phyloP scores from a whole-genome alignment of 2,888 invertebrate genomes.

The Cryptops parisi region DNA sequence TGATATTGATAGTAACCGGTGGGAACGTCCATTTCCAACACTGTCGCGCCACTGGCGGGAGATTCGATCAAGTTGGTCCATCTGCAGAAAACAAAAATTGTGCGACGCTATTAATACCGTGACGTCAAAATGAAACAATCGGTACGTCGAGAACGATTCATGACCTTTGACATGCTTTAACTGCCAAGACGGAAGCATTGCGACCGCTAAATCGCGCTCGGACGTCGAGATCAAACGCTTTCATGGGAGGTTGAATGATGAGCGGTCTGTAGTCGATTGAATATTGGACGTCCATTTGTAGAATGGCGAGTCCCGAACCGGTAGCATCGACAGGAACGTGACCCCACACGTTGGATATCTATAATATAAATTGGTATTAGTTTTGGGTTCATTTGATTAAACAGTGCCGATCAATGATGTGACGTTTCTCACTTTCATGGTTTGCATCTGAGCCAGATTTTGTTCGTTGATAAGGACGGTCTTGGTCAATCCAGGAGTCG shows the following conservation, averaged over 20 bases:
- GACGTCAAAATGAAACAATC: too few species aligned
- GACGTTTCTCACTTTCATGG: slow-evolving; percentile 21
- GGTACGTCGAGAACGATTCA: too few species aligned
- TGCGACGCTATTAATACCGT: too few species aligned
- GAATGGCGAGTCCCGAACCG: slow-evolving; percentile 40
- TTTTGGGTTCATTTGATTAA: background rate
- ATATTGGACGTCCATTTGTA: slow-evolving; percentile 37
- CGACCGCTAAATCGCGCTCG: slow-evolving; percentile 31
- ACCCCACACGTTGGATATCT: slow-evolving; percentile 37
- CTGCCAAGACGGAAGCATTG: slow-evolving; percentile 31
- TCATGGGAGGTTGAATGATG: slow-evolving; percentile 27
- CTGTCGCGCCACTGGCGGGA: slow-evolving; percentile 31
- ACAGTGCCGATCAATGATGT: too few species aligned
- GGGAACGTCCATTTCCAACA: slow-evolving; percentile 35
- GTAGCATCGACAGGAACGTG: slow-evolving; percentile 37
- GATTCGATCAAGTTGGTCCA: slow-evolving; percentile 30
- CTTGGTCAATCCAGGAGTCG: slow-evolving; percentile 26
- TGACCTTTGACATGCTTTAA: slow-evolving; percentile 27
- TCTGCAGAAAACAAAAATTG: too few species aligned
- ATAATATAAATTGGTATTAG: slow-evolving; percentile 2
- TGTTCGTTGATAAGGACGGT: slow-evolving; percentile 23
- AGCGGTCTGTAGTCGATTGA: slow-evolving; percentile 33
- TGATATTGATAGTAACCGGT: slow-evolving; percentile 37
- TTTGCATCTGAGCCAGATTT: slow-evolving; percentile 27
- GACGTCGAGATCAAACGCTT: slow-evolving; percentile 36